Evolutionary conservation across 2,888 invertebrate genomes (phyloP).

Genomic region (Euproctis similis): DNA sequence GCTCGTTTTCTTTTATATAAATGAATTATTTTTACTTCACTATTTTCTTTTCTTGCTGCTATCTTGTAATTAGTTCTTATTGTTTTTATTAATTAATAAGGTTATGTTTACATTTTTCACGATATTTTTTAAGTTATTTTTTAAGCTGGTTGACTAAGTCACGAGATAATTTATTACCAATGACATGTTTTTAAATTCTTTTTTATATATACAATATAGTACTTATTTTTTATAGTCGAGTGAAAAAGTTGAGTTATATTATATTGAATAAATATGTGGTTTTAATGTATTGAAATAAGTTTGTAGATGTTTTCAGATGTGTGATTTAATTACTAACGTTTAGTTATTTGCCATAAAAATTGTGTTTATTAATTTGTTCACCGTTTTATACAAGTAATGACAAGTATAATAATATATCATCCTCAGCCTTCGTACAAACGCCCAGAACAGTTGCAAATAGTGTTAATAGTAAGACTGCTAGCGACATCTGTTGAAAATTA

Average conservation of each 20-base stretch:
- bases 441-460: too few relatives aligned
- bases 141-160: conserved; percentile 71
- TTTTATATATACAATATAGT: too few relatives aligned
- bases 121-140: conserved; percentile 40
- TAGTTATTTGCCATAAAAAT: conserved; percentile 33
- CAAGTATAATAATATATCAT: too few relatives aligned
- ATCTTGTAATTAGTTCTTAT: conserved; percentile 32
- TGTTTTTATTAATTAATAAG: conserved; percentile 29
- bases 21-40: conserved; percentile 54
- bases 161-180: conserved; percentile 75
- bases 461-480: too few relatives aligned
- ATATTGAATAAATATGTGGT: conserved; percentile 48
- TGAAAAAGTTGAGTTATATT: conserved; percentile 57
- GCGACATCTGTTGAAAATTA: too few relatives aligned
- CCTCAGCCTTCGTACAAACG: too few relatives aligned
- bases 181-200: conserved; percentile 70
- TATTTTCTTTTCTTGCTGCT: conserved; percentile 42
- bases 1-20: conserved; percentile 39
- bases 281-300: conserved; percentile 43
- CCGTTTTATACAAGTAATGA: conserved; percentile 8
- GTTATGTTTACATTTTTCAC: conserved; percentile 31
- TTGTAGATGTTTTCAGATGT: conserved; percentile 52
- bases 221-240: conserved; percentile 56
- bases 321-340: conserved; percentile 67
- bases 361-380: conserved; percentile 26